A percentile compares a stretch with the other conserved stretches of the same genome.
Evolutionary conservation across 2,113 vertebrate species (phyloP).

Genomic region (Sylvietta virens): DNA sequence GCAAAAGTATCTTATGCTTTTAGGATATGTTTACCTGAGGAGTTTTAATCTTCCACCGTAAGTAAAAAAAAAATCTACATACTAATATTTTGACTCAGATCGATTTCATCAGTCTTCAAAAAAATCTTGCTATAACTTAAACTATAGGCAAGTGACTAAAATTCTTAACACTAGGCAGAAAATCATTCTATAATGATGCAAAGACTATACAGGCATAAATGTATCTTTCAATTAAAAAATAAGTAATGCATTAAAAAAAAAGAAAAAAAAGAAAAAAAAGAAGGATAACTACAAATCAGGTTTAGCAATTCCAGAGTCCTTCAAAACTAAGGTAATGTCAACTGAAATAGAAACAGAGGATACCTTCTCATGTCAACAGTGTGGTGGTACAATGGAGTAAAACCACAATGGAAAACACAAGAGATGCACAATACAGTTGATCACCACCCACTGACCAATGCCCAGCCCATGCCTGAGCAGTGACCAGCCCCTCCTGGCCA

Average conservation of each 20-base stretch:
- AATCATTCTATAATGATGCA: neutral
- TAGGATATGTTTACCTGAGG: neutral
- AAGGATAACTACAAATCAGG: neutral
- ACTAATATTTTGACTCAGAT: neutral
- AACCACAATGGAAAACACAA: neutral
- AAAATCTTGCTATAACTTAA: neutral
- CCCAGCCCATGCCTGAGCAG: neutral
- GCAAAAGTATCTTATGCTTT: neutral
- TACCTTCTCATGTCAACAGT: neutral
- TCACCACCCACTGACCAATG: neutral
- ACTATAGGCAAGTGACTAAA: neutral
- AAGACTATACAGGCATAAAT: neutral
- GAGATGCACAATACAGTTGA: neutral
- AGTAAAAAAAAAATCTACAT: neutral
- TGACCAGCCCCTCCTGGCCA: neutral
- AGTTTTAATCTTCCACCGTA: neutral
- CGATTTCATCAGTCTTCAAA: neutral
- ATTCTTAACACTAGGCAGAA: neutral
- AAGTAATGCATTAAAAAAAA: neutral
- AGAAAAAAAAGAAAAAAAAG: neutral
- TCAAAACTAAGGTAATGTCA: neutral
- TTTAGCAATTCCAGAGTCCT: neutral
- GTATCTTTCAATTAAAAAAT: neutral
- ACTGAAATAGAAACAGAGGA: neutral
- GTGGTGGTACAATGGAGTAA: neutral